Conservation (phyloP, 2,888 invertebrate genomes). For the Phortica okadai region DNA sequence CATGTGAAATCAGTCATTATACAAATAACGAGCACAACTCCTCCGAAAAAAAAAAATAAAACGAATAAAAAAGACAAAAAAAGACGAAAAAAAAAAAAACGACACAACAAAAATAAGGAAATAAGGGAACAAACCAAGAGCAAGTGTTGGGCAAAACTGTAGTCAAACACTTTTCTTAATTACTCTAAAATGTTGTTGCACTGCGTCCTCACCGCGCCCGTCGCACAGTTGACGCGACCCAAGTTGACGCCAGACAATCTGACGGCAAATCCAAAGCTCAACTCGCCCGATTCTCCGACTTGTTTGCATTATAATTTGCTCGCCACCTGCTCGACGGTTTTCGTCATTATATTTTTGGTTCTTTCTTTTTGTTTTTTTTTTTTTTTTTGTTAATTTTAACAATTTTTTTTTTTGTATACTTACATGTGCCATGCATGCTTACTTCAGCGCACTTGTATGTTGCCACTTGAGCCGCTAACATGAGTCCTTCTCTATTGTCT, state of each 20-base stretch:
- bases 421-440: slow-evolving; percentile 47
- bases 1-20: slow-evolving; percentile 22
- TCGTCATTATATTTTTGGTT: slow-evolving; percentile 58
- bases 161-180: slow-evolving; percentile 55
- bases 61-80: background rate
- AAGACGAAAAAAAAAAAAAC: background rate
- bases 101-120: background rate
- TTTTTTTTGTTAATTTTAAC: slow-evolving; percentile 46
- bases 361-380: slow-evolving; percentile 32
- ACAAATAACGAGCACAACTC: background rate
- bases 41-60: background rate
- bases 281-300: background rate
- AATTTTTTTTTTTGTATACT: slow-evolving; percentile 39
- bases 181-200: slow-evolving; percentile 67
- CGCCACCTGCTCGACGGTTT: slow-evolving; percentile 45
- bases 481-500: slow-evolving; percentile 68
- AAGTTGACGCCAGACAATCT: background rate
- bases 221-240: background rate
- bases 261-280: background rate
- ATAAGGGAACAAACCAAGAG: slow-evolving; percentile 1
- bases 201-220: slow-evolving; percentile 56
- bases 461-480: slow-evolving; percentile 69
- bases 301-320: slow-evolving; percentile 63
- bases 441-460: slow-evolving; percentile 44
- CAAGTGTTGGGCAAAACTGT: slow-evolving; percentile 19